Percentiles rank a stretch among this genome's conserved stretches.
Evolutionary conservation across 2,888 invertebrate species (phyloP).

Genomic region (Priapulus caudatus): DNA sequence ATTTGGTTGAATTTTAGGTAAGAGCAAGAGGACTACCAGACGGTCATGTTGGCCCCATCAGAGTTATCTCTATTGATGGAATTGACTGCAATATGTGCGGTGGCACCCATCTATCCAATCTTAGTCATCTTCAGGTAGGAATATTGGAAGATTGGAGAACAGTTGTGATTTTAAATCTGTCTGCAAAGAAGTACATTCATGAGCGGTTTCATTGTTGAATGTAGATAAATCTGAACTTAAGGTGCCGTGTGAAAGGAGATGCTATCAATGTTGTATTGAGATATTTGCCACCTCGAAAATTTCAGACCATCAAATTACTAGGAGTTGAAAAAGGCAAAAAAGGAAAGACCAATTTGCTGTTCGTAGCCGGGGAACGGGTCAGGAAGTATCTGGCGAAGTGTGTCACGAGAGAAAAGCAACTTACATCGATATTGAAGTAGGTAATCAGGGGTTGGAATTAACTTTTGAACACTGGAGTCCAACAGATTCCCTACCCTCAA

Average conservation of each 20-base stretch:
- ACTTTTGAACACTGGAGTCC: too few species aligned
- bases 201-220: background rate
- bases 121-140: conserved; percentile 46
- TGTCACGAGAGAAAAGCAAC: conserved; percentile 52
- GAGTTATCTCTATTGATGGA: conserved; percentile 61
- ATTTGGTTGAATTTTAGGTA: conserved; percentile 44
- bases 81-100: conserved; percentile 74
- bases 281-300: too few species aligned
- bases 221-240: background rate
- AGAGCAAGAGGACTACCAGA: conserved; percentile 58
- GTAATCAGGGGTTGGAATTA: too few species aligned
- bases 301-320: conserved; percentile 47
- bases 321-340: conserved; percentile 62
- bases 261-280: too few species aligned
- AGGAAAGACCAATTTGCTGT: conserved; percentile 43
- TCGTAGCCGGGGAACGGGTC: conserved; percentile 60
- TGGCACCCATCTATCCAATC: conserved; percentile 68
- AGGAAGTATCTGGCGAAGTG: conserved; percentile 48
- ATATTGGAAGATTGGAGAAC: too few species aligned
- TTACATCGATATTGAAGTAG: conserved; percentile 60
- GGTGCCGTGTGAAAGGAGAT: too few species aligned
- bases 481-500: too few species aligned
- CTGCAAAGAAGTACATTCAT: too few species aligned
- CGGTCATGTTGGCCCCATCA: conserved; percentile 60
- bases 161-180: conserved; percentile 5